These are phyloP conservation scores for Tetramorium parvispinum DNA, from an alignment of 1,140 invertebrate species.

Conservation along the genomic window DNA sequence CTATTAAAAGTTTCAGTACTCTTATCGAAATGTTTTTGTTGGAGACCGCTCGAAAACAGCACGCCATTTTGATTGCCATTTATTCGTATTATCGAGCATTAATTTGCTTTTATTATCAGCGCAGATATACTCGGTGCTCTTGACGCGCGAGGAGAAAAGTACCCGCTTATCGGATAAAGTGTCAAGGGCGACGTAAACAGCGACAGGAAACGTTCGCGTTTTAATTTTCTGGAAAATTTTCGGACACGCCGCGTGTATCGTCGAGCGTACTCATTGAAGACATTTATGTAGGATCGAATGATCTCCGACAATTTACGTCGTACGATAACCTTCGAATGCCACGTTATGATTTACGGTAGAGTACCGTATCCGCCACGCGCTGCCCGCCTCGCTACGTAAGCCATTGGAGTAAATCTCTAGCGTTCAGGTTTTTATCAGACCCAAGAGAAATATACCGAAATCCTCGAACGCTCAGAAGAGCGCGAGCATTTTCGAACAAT, in stretches of 20 bases:
- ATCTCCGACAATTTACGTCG: slow-evolving; percentile 53
- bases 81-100: slow-evolving; percentile 42
- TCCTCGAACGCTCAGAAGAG: not conserved
- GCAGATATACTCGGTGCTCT: slow-evolving; percentile 33
- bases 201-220: not conserved
- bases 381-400: not conserved
- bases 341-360: slow-evolving; percentile 43
- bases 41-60: slow-evolving; percentile 20
- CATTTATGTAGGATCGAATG: slow-evolving; percentile 43
- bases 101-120: slow-evolving; percentile 56
- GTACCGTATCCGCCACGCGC: slow-evolving; percentile 1
- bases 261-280: not conserved
- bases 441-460: not conserved
- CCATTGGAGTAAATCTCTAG: not conserved
- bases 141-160: slow-evolving; percentile 34
- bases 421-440: not conserved
- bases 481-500: not conserved
- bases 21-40: slow-evolving; percentile 39
- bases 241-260: not conserved
- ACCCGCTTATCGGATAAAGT: slow-evolving; percentile 52
- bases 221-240: not conserved
- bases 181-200: slow-evolving; percentile 52
- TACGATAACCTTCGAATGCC: slow-evolving; percentile 67
- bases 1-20: not conserved
- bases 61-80: slow-evolving; percentile 44